phyloP scores from a whole-genome alignment of 2,888 invertebrate species.

The Candidula unifasciata region DNA sequence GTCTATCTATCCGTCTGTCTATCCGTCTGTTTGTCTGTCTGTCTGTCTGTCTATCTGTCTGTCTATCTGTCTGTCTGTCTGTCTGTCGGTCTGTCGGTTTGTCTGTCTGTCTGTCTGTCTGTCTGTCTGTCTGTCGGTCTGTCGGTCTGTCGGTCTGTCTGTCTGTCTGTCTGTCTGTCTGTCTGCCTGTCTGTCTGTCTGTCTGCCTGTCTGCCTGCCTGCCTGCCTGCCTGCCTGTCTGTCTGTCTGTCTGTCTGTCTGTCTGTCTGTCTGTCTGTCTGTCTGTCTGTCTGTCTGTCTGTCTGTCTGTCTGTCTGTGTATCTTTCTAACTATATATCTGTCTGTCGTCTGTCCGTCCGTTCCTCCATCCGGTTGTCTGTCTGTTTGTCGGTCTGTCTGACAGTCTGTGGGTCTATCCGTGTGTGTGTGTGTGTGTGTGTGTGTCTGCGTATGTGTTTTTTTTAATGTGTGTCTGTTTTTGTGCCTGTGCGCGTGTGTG shows the following conservation, averaged over 20 bases:
- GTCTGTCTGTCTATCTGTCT: slow-evolving; percentile 23
- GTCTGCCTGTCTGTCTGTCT: slow-evolving; percentile 33
- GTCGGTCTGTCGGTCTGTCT: background rate
- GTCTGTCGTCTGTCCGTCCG: too few relatives aligned
- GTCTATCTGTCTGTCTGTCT: slow-evolving; percentile 14
- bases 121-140: background rate
- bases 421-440: too few relatives aligned
- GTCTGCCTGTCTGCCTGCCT: background rate
- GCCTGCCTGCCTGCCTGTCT: background rate
- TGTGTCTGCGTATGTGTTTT: too few relatives aligned
- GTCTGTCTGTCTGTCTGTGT: background rate
- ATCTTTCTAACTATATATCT: background rate
- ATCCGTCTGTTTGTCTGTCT: slow-evolving; percentile 17
- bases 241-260: background rate
- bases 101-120: slow-evolving; percentile 14
- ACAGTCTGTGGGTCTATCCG: too few relatives aligned
- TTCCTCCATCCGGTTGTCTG: too few relatives aligned
- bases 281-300: background rate
- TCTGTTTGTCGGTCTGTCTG: too few relatives aligned
- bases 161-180: slow-evolving; percentile 14
- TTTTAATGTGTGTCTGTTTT: too few relatives aligned
- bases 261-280: background rate
- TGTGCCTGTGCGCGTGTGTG: too few relatives aligned
- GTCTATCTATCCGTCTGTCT: slow-evolving; percentile 28
- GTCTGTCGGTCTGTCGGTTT: background rate